These are phyloP conservation scores for Sebastes iracundus DNA, from an alignment of 2,797 vertebrate genomes.

Conservation along the genomic window DNA sequence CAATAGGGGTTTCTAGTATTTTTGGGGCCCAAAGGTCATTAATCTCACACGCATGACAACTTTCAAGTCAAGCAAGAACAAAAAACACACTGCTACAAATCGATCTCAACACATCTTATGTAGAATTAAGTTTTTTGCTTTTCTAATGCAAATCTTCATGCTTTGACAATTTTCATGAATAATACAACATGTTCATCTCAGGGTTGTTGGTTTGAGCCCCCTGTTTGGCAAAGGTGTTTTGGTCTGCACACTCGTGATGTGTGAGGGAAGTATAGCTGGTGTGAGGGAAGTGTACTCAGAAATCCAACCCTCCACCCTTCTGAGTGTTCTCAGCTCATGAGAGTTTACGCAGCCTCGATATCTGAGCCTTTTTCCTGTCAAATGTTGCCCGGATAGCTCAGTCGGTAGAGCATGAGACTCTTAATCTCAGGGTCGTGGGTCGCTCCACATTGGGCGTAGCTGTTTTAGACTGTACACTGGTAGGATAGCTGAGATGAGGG, in stretches of 20 bases:
- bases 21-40: conserved; percentile 10
- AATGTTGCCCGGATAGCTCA: conserved; percentile 33
- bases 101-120: background rate
- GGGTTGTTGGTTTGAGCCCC: background rate
- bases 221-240: background rate
- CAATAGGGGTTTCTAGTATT: conserved; percentile 5
- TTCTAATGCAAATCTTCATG: background rate
- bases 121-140: background rate
- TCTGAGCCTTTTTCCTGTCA: too few relatives aligned
- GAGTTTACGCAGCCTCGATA: too few relatives aligned
- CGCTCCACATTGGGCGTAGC: conserved; percentile 12
- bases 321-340: background rate
- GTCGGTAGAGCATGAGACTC: conserved; percentile 64
- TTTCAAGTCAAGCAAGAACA: conserved; percentile 8
- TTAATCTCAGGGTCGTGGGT: conserved; percentile 68
- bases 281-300: background rate
- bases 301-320: background rate
- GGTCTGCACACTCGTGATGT: background rate
- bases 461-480: background rate
- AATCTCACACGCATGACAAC: conserved; percentile 23
- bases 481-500: conserved; percentile 55
- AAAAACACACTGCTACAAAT: conserved; percentile 6
- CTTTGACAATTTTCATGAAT: background rate
- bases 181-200: background rate
- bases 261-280: background rate